Percentiles rank a stretch among this genome's conserved stretches.
These are phyloP conservation scores for Datnioides undecimradiatus DNA, from an alignment of 2,113 vertebrate species.

Conservation along the genomic window DNA sequence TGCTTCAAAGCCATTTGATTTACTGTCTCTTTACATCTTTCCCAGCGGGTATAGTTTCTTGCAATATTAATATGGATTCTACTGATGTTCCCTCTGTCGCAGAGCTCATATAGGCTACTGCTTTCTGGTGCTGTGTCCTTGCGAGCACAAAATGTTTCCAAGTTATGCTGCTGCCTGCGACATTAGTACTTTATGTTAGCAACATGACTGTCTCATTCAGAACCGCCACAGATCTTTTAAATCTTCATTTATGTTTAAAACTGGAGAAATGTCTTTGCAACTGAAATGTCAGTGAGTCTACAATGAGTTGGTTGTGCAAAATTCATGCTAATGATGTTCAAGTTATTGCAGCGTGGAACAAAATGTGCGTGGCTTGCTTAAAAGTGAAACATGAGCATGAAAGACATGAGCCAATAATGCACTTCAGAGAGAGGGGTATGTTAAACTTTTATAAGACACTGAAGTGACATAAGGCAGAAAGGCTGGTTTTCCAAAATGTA, in stretches of 20 bases:
- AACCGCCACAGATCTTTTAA: constrained; percentile 17
- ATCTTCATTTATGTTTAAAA: constrained; percentile 54
- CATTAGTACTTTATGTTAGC: neutral
- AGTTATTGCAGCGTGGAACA: neutral
- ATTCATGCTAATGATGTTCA: constrained; percentile 62
- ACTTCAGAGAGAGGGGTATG: constrained; percentile 14
- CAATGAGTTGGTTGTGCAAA: constrained; percentile 43
- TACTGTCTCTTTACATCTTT: constrained; percentile 18
- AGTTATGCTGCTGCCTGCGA: neutral
- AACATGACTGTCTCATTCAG: neutral
- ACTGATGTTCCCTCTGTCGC: neutral
- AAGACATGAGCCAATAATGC: constrained; percentile 40
- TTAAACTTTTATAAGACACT: constrained; percentile 55
- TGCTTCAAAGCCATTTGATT: constrained; percentile 31
- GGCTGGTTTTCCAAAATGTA: constrained; percentile 8
- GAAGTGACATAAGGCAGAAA: neutral
- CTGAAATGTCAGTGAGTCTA: constrained; percentile 26
- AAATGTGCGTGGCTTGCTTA: constrained; percentile 5
- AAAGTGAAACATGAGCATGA: constrained; percentile 45
- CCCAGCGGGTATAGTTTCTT: constrained; percentile 27
- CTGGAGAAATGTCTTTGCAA: constrained; percentile 17
- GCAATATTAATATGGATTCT: constrained; percentile 37
- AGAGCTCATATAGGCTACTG: constrained; percentile 3
- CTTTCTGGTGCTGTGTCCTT: neutral
- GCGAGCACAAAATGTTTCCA: neutral